A percentile compares a stretch with the other conserved stretches of the same genome.
Evolutionary conservation across 1,140 invertebrate species (phyloP).

Genomic region (Drosophila malerkotliana): DNA sequence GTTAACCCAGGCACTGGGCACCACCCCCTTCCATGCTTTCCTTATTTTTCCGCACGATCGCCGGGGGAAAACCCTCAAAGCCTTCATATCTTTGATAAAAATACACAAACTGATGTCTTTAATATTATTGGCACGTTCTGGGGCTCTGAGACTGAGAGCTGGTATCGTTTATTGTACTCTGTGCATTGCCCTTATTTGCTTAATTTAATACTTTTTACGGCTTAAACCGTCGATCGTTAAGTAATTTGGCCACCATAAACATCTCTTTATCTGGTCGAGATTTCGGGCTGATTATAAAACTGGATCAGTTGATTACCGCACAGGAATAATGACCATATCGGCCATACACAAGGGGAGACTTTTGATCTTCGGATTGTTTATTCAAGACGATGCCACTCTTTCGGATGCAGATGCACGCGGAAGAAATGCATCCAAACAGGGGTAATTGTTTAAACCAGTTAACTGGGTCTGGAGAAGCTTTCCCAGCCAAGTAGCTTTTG

Average conservation of each 20-base stretch:
- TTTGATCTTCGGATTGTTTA: slow-evolving; percentile 34
- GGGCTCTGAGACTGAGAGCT: slow-evolving; percentile 7
- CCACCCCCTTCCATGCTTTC: slow-evolving; percentile 7
- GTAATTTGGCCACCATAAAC: slow-evolving; percentile 33
- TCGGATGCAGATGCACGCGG: slow-evolving; percentile 37
- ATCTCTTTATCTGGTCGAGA: slow-evolving; percentile 39
- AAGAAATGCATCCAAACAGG: slow-evolving; percentile 25
- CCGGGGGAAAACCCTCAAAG: slow-evolving; percentile 43
- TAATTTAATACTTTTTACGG: slow-evolving; percentile 41
- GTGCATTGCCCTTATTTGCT: slow-evolving; percentile 48
- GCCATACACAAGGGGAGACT: slow-evolving; percentile 7
- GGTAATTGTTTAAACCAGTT: slow-evolving; percentile 44
- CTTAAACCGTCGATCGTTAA: slow-evolving; percentile 33
- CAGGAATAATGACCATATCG: not conserved
- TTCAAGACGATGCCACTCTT: not conserved
- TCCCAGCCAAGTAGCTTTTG: slow-evolving; percentile 10
- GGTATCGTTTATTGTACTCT: slow-evolving; percentile 18
- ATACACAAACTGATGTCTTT: slow-evolving; percentile 3
- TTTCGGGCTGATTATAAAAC: slow-evolving; percentile 6
- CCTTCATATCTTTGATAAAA: slow-evolving; percentile 39
- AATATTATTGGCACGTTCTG: slow-evolving; percentile 52
- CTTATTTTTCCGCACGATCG: slow-evolving; percentile 1
- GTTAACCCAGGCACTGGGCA: slow-evolving; percentile 35
- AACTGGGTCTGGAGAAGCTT: slow-evolving; percentile 31
- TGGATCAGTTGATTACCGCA: slow-evolving; percentile 19